Conservation (phyloP, 2,888 invertebrate species). For the Hedya salicella region DNA sequence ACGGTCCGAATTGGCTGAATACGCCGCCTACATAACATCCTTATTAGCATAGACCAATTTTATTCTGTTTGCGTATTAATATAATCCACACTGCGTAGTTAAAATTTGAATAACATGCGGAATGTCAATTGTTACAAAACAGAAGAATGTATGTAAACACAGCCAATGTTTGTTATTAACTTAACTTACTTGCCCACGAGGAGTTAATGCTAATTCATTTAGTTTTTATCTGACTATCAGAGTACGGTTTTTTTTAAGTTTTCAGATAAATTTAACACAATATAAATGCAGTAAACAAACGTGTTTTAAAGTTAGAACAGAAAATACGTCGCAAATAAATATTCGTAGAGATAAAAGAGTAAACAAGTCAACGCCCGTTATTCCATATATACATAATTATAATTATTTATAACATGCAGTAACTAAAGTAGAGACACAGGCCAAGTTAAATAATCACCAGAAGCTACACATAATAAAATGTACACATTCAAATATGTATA, state of each 20-base stretch:
- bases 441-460: conserved; percentile 1
- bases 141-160: too few species aligned
- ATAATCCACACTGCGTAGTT: conserved; percentile 16
- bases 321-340: conserved; percentile 12
- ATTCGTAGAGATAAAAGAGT: conserved; percentile 14
- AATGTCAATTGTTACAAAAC: too few species aligned
- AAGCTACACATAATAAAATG: too few species aligned
- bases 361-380: conserved; percentile 31
- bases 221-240: too few species aligned
- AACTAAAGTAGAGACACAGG: conserved; percentile 9
- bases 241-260: too few species aligned
- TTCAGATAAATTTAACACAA: too few species aligned
- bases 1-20: conserved; percentile 3
- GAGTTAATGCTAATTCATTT: too few species aligned
- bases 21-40: conserved; percentile 35
- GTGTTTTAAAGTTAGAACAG: neutral
- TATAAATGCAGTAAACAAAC: neutral
- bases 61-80: conserved; percentile 22
- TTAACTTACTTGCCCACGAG: too few species aligned
- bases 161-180: too few species aligned
- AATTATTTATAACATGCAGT: conserved; percentile 20
- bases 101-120: conserved; percentile 1
- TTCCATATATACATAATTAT: conserved; percentile 23
- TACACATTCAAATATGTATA: too few species aligned
- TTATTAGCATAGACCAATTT: conserved; percentile 30